Conservation (phyloP, 2,113 vertebrate species). For the Verasper variegatus region DNA sequence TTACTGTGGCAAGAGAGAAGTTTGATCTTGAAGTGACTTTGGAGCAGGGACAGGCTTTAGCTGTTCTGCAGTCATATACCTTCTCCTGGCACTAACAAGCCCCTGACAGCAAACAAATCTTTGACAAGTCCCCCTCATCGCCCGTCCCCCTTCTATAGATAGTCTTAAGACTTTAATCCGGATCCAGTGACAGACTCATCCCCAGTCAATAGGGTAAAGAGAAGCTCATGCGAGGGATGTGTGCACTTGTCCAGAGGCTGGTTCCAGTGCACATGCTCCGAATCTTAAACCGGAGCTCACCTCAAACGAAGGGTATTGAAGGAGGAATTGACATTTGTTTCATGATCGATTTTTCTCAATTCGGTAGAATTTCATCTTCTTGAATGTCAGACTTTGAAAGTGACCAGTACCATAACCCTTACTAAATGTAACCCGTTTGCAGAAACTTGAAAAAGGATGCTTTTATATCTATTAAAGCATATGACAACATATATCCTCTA, state of each 20-base stretch:
- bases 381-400: not conserved
- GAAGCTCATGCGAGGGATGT: constrained; percentile 73
- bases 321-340: constrained; percentile 30
- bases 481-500: not conserved
- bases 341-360: constrained; percentile 11
- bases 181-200: constrained; percentile 82
- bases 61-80: constrained; percentile 56
- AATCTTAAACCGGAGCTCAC: constrained; percentile 78
- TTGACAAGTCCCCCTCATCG: constrained; percentile 72
- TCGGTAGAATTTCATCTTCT: not conserved
- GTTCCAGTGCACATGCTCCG: constrained; percentile 68
- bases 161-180: constrained; percentile 86
- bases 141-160: constrained; percentile 79
- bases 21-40: constrained; percentile 81
- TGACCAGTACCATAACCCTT: no score
- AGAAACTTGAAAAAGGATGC: no score
- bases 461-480: not conserved
- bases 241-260: constrained; percentile 73
- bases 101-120: constrained; percentile 78
- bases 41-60: constrained; percentile 53
- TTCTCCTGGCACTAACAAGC: constrained; percentile 71
- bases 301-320: constrained; percentile 63
- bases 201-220: constrained; percentile 85
- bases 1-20: constrained; percentile 49
- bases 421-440: no score